These are phyloP conservation scores for Euthynnus affinis DNA, from an alignment of 2,797 vertebrate species.

Conservation along the genomic window DNA sequence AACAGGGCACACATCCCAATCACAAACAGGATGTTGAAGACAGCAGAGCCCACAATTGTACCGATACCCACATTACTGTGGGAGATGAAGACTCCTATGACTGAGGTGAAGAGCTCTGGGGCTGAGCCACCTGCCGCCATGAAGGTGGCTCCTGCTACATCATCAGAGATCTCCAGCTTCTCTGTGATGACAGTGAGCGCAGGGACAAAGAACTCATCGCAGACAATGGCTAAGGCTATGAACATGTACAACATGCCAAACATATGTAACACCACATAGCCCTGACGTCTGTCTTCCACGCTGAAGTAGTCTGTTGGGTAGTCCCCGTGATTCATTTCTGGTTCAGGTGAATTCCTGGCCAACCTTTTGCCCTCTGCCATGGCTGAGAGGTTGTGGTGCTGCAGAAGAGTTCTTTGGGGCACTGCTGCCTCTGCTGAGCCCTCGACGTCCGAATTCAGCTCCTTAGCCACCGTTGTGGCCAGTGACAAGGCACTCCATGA, in stretches of 20 bases:
- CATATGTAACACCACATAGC: conserved; percentile 91
- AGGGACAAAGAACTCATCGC: conserved; percentile 98
- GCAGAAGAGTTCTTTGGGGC: conserved; percentile 92
- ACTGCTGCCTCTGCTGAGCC: conserved; percentile 64
- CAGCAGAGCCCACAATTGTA: conserved; percentile 96
- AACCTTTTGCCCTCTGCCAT: conserved; percentile 66
- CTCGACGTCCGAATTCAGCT: conserved; percentile 42
- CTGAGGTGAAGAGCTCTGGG: conserved; percentile 97
- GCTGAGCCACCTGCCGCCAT: conserved; percentile 98
- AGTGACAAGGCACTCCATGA: conserved; percentile 94
- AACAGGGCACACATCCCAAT: conserved; percentile 99
- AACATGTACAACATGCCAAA: conserved; percentile 99
- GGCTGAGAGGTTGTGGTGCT: conserved; percentile 81
- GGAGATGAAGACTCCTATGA: conserved; percentile 96
- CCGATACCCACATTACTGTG: conserved; percentile 98
- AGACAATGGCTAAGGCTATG: conserved; percentile 96
- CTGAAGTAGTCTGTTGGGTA: conserved; percentile 93
- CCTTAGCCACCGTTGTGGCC: conserved; percentile 68
- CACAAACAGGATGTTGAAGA: conserved; percentile 98
- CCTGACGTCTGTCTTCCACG: conserved; percentile 90
- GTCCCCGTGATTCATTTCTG: conserved; percentile 86
- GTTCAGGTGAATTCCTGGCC: conserved; percentile 76
- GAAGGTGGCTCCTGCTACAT: conserved; percentile 97
- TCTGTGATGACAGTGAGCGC: conserved; percentile 97
- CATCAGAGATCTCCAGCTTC: conserved; percentile 94